These are phyloP conservation scores for Garra rufa DNA, from an alignment of 2,113 vertebrate genomes.

Conservation along the genomic window DNA sequence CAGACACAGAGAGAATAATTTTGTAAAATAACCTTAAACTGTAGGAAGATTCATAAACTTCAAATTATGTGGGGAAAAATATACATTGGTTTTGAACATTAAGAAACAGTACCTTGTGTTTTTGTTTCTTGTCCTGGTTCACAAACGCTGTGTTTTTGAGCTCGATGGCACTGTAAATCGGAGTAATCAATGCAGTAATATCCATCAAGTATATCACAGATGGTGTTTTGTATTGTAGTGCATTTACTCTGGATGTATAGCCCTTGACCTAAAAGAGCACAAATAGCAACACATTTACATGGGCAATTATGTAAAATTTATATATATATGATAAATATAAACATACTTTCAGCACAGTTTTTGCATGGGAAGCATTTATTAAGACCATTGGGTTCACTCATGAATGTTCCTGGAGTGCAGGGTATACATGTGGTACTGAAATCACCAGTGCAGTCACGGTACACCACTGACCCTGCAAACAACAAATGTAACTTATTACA, in stretches of 20 bases:
- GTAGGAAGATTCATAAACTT: too few species aligned
- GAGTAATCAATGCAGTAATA: conserved; percentile 24
- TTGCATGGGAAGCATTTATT: conserved; percentile 34
- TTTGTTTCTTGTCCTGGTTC: conserved; percentile 35
- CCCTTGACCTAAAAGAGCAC: conserved; percentile 1
- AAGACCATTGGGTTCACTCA: conserved; percentile 47
- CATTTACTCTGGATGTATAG: neutral
- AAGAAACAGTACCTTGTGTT: conserved; percentile 51
- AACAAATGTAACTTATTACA: too few species aligned
- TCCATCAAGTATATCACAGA: conserved; percentile 39
- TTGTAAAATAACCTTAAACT: too few species aligned
- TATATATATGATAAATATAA: neutral
- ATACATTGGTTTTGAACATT: too few species aligned
- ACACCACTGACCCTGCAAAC: conserved; percentile 43
- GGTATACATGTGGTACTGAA: conserved; percentile 52
- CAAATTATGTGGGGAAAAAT: too few species aligned
- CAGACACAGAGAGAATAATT: too few species aligned
- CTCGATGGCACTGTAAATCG: neutral
- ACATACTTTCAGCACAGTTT: conserved; percentile 50
- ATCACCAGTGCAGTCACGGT: conserved; percentile 5
- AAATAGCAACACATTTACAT: neutral
- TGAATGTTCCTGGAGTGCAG: conserved; percentile 43
- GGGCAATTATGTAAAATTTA: neutral
- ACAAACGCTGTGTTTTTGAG: conserved; percentile 37
- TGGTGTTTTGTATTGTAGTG: neutral